Evolutionary conservation across 2,888 invertebrate species (phyloP).

Genomic region (Drosophila eohydei): DNA sequence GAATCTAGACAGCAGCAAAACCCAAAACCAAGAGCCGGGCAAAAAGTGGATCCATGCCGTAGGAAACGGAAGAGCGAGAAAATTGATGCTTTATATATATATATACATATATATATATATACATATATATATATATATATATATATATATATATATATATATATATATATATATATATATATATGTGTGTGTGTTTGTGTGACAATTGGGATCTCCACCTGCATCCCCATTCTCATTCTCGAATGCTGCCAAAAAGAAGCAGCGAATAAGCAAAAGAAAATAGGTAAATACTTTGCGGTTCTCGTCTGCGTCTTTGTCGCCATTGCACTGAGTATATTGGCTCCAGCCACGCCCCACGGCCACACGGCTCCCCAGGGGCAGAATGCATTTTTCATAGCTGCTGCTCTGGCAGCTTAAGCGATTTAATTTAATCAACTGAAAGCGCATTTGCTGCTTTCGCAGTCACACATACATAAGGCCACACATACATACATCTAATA

Average conservation of each 20-base stretch:
- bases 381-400: slow-evolving; percentile 70
- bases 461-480: slow-evolving; percentile 49
- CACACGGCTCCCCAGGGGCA: slow-evolving; percentile 25
- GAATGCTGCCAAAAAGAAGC: slow-evolving; percentile 39
- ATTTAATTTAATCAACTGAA: slow-evolving; percentile 80
- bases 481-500: slow-evolving; percentile 11
- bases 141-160: not conserved
- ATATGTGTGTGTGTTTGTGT: slow-evolving; percentile 16
- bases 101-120: slow-evolving; percentile 6
- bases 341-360: slow-evolving; percentile 32
- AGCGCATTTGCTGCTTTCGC: slow-evolving; percentile 76
- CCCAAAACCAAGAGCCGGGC: slow-evolving; percentile 9
- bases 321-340: slow-evolving; percentile 74
- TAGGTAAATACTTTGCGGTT: slow-evolving; percentile 72
- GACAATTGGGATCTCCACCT: slow-evolving; percentile 40
- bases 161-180: slow-evolving; percentile 9
- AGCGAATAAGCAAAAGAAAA: slow-evolving; percentile 48
- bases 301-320: slow-evolving; percentile 59
- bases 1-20: slow-evolving; percentile 39
- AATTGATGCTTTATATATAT: slow-evolving; percentile 18
- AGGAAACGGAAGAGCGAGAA: slow-evolving; percentile 60
- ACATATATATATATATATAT: slow-evolving; percentile 12
- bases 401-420: slow-evolving; percentile 65
- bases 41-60: slow-evolving; percentile 20
- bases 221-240: slow-evolving; percentile 4